Evolutionary conservation across 2,797 vertebrate species (phyloP).

Genomic region (Syngnathus acus): DNA sequence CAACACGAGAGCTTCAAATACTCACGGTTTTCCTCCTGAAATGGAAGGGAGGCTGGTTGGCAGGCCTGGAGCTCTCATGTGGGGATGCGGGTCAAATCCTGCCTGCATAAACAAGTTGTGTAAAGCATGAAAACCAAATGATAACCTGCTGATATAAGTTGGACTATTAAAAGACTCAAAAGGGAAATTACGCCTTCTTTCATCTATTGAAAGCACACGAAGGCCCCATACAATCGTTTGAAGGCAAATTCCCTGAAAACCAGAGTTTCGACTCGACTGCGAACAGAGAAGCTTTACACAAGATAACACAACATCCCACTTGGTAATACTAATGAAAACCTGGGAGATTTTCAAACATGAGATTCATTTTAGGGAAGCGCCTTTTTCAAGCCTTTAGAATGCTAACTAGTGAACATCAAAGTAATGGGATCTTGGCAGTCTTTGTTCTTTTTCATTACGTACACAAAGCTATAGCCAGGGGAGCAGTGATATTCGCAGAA

Average conservation of each 20-base stretch:
- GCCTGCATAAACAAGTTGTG: conserved; percentile 64
- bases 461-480: conserved; percentile 42
- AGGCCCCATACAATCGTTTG: conserved; percentile 24
- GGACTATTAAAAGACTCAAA: conserved; percentile 37
- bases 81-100: conserved; percentile 88
- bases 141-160: conserved; percentile 29
- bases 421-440: conserved; percentile 36
- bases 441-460: conserved; percentile 41
- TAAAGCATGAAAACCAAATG: conserved; percentile 21
- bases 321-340: conserved; percentile 61
- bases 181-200: conserved; percentile 27
- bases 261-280: conserved; percentile 26
- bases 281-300: conserved; percentile 48
- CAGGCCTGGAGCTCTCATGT: conserved; percentile 86
- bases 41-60: conserved; percentile 87
- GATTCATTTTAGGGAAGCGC: conserved; percentile 30
- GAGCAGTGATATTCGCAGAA: conserved; percentile 48
- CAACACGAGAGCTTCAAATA: conserved; percentile 10
- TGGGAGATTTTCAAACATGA: conserved; percentile 51
- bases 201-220: conserved; percentile 21
- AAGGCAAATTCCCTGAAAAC: conserved; percentile 43
- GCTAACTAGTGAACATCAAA: conserved; percentile 57
- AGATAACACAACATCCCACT: conserved; percentile 44
- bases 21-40: conserved; percentile 94
- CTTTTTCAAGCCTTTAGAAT: conserved; percentile 40